Evolutionary conservation across 2,888 invertebrate species (phyloP), one percentile per base, ranked within the genome.

Genomic region (Zonitis immaculata): DNA sequence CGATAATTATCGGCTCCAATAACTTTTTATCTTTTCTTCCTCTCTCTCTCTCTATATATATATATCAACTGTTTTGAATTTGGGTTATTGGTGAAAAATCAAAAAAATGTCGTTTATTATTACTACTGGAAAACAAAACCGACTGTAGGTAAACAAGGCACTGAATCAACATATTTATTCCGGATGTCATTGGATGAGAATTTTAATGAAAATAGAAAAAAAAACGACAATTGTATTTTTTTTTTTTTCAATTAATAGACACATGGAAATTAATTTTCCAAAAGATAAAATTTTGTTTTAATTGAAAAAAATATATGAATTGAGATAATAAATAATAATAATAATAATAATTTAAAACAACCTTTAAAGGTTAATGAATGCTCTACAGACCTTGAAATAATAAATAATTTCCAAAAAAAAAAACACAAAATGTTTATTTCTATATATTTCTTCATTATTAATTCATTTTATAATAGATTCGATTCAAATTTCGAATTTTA

Each of bases 311-410:
- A n/a, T n/a, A n/a, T n/a, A n/a, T n/a, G n/a, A n/a, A n/a, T n/a
- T n/a, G n/a, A n/a, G n/a, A n/a, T n/a, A n/a, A n/a, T n/a, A n/a
- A n/a, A n/a, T n/a, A n/a, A n/a, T n/a, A n/a, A n/a, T n/a, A n/a
- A n/a, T n/a, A n/a, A n/a, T n/a, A n/a, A n/a, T n/a, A n/a, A n/a
- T n/a, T n/a, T n/a, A n/a, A n/a, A n/a, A 71, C 74, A 73, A 75
- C 75, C 75, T 75, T 74, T 73, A 72, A 71, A 73, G 73, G 72
- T 73, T 68, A 71, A 57, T 59, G 59, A 62, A 63, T 75, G 74
- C 72, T 71, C 70, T 58, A 69, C 62, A 69, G 71, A 72, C 73
- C 73, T 73, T 73, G 73, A 69, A 71, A 65, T 61, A 61, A 65
- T 65, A 55, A 63, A 59, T 60, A 53, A 32, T 53, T 51, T 51